These are phyloP conservation scores for Troides helena DNA, from an alignment of 2,888 invertebrate genomes.

Conservation along the genomic window DNA sequence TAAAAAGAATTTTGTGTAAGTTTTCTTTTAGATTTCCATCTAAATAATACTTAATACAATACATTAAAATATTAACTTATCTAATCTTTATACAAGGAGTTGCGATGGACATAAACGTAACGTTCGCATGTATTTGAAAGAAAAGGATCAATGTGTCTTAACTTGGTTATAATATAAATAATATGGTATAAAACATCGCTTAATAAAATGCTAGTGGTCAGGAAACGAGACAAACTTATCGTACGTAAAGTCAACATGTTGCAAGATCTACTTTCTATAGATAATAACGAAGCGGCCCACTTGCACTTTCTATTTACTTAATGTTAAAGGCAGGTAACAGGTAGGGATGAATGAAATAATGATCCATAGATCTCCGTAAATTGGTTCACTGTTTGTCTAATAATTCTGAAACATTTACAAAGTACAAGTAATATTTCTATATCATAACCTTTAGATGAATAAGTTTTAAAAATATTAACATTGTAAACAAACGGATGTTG, in stretches of 20 bases:
- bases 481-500: not conserved
- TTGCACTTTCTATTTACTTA: conserved; percentile 29
- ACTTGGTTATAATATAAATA: no score
- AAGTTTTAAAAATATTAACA: not conserved
- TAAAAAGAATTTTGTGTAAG: not conserved
- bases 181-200: no score
- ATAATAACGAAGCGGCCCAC: conserved; percentile 28
- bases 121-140: no score
- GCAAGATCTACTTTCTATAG: conserved; percentile 29
- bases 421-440: not conserved
- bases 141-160: no score
- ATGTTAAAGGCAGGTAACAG: conserved; percentile 9
- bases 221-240: conserved; percentile 13
- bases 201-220: not conserved
- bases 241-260: conserved; percentile 10
- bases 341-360: not conserved
- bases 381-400: not conserved
- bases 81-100: no score
- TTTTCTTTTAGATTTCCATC: not conserved
- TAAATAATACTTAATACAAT: not conserved
- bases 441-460: not conserved
- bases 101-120: no score
- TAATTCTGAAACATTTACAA: not conserved
- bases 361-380: not conserved
- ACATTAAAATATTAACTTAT: not conserved